phyloP scores from a whole-genome alignment of 2,888 invertebrate species.

The Psylliodes chrysocephalus region DNA sequence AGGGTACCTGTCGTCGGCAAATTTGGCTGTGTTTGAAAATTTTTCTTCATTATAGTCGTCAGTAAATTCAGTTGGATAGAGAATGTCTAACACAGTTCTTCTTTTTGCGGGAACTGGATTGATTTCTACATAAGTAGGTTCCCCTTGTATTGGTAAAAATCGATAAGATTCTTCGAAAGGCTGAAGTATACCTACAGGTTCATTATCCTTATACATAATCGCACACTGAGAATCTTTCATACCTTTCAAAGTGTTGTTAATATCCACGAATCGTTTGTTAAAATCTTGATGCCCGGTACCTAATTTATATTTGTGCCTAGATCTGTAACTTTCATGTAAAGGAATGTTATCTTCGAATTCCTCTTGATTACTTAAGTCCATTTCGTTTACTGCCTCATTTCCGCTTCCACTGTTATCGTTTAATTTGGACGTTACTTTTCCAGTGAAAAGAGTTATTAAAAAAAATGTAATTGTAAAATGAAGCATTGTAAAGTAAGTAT shows the following conservation, averaged over 20 bases:
- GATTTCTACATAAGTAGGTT: slow-evolving; percentile 48
- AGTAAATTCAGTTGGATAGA: slow-evolving; percentile 35
- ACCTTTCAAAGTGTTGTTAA: slow-evolving; percentile 21
- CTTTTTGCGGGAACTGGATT: slow-evolving; percentile 40
- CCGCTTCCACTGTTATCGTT: background rate
- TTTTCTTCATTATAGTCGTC: slow-evolving; percentile 25
- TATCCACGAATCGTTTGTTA: slow-evolving; percentile 30
- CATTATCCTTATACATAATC: slow-evolving; percentile 51
- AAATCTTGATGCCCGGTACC: slow-evolving; percentile 25
- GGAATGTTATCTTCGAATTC: slow-evolving; percentile 26
- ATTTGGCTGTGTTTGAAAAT: slow-evolving; percentile 24
- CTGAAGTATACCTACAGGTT: slow-evolving; percentile 53
- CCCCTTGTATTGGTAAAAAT: slow-evolving; percentile 49
- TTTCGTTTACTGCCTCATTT: background rate
- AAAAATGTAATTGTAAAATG: slow-evolving; percentile 10
- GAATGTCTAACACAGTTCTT: slow-evolving; percentile 34
- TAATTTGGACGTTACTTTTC: background rate
- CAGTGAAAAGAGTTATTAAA: slow-evolving; percentile 7
- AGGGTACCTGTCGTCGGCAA: slow-evolving; percentile 48
- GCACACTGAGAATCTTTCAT: slow-evolving; percentile 43
- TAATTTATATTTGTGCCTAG: slow-evolving; percentile 37
- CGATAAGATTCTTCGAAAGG: slow-evolving; percentile 51
- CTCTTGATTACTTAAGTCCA: background rate
- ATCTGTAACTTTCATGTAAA: slow-evolving; percentile 41
- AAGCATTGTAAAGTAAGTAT: slow-evolving; percentile 18